Conservation (phyloP, 2,888 invertebrate genomes). For the Chloroclystis v-ata region DNA sequence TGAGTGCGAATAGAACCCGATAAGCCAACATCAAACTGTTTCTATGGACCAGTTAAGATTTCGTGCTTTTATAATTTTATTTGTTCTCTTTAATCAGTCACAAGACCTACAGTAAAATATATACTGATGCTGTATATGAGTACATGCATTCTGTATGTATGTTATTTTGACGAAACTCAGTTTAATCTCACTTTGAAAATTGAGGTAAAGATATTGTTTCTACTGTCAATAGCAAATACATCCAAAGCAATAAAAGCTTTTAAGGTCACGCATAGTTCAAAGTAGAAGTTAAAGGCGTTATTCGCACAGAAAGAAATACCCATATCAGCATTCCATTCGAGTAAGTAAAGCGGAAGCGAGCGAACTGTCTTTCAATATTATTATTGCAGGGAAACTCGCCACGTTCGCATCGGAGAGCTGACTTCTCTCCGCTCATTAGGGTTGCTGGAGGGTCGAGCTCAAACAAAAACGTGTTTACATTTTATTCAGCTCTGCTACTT, state of each 20-base stretch:
- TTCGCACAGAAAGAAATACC: slow-evolving; percentile 21
- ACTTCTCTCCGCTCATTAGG: slow-evolving; percentile 24
- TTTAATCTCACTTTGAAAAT: too few relatives aligned
- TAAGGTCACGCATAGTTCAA: slow-evolving; percentile 14
- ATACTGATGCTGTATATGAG: too few relatives aligned
- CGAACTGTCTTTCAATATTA: slow-evolving; percentile 53
- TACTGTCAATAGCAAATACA: slow-evolving; percentile 5
- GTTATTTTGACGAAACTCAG: too few relatives aligned
- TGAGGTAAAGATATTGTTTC: too few relatives aligned
- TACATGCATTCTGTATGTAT: too few relatives aligned
- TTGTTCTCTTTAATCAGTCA: too few relatives aligned
- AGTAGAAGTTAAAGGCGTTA: slow-evolving; percentile 26
- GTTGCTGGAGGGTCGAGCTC: slow-evolving; percentile 18
- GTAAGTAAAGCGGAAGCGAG: slow-evolving; percentile 50
- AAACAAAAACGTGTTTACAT: slow-evolving; percentile 22
- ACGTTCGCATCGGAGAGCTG: slow-evolving; percentile 34
- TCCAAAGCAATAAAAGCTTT: slow-evolving; percentile 9
- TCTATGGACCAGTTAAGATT: too few relatives aligned
- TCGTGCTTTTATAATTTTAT: too few relatives aligned
- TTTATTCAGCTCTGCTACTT: slow-evolving; percentile 19
- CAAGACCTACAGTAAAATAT: too few relatives aligned
- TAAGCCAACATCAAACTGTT: background rate
- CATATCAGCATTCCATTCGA: slow-evolving; percentile 48
- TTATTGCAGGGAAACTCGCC: slow-evolving; percentile 46
- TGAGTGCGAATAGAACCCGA: background rate